These are phyloP conservation scores for Maconellicoccus hirsutus DNA, from an alignment of 1,140 invertebrate species.

Conservation along the genomic window DNA sequence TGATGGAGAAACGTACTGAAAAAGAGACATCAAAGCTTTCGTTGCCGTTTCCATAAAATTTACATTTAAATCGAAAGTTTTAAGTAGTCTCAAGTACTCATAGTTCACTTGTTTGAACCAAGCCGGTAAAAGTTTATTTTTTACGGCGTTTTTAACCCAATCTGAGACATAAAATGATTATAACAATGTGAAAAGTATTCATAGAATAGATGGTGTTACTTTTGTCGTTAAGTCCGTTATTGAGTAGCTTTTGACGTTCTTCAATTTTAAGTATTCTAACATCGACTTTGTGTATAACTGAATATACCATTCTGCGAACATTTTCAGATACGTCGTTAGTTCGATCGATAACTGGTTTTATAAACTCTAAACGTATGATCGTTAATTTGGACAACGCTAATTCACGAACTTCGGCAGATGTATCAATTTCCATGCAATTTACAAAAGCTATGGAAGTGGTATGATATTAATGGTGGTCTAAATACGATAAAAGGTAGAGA, in stretches of 20 bases:
- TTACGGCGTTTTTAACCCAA: not conserved
- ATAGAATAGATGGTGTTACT: not conserved
- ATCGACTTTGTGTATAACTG: not conserved
- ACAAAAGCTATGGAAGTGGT: not conserved
- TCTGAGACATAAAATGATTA: slow-evolving; percentile 13
- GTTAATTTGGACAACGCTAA: slow-evolving; percentile 15
- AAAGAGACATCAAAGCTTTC: not conserved
- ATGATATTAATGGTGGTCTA: not conserved
- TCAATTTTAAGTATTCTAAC: slow-evolving; percentile 12
- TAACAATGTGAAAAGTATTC: not conserved
- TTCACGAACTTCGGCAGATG: slow-evolving; percentile 18
- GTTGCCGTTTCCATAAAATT: not conserved
- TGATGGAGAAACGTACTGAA: not conserved
- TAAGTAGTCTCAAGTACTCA: not conserved
- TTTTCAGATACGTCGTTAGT: slow-evolving; percentile 20
- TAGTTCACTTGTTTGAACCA: slow-evolving; percentile 7
- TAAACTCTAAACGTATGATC: not conserved
- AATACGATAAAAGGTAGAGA: not conserved
- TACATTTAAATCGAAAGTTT: not conserved
- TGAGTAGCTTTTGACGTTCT: slow-evolving; percentile 14
- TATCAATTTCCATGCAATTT: not conserved
- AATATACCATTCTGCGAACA: slow-evolving; percentile 19
- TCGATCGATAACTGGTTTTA: not conserved
- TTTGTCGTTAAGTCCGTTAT: slow-evolving; percentile 20
- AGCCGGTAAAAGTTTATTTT: slow-evolving; percentile 1